These are phyloP conservation scores for Athene cunicularia DNA, from an alignment of 2,113 vertebrate genomes.

Conservation along the genomic window DNA sequence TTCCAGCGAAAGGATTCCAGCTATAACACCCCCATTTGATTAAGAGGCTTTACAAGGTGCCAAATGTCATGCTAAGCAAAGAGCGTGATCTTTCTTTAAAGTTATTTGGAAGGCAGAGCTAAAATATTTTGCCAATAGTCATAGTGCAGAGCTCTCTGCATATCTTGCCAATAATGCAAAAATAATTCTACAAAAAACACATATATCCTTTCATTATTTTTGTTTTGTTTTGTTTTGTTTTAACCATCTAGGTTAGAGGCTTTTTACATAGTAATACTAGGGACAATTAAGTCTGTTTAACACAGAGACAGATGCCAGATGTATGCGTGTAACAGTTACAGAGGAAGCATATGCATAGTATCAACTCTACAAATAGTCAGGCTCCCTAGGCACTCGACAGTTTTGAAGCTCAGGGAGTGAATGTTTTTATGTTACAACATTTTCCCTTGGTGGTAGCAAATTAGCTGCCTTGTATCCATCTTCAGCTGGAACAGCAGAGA, in stretches of 20 bases:
- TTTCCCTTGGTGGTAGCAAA: slow-evolving; percentile 73
- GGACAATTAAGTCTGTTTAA: slow-evolving; percentile 63
- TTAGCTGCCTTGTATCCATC: slow-evolving; percentile 70
- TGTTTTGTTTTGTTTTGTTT: slow-evolving; percentile 14
- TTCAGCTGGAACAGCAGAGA: slow-evolving; percentile 31
- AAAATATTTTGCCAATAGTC: slow-evolving; percentile 7
- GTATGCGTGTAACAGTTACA: slow-evolving; percentile 48
- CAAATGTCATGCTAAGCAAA: neutral
- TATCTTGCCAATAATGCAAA: neutral
- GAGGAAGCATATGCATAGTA: slow-evolving; percentile 59
- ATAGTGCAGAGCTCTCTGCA: neutral
- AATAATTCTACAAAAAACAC: neutral
- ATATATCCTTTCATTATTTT: neutral
- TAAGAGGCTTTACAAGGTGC: slow-evolving; percentile 8
- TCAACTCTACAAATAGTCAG: slow-evolving; percentile 62
- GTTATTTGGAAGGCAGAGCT: slow-evolving; percentile 33
- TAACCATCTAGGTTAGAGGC: slow-evolving; percentile 1
- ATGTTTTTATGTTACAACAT: slow-evolving; percentile 74
- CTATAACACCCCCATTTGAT: slow-evolving; percentile 31
- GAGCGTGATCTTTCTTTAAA: neutral
- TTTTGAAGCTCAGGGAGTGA: slow-evolving; percentile 67
- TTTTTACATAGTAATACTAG: neutral
- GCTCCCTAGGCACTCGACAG: slow-evolving; percentile 45
- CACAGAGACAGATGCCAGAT: slow-evolving; percentile 57
- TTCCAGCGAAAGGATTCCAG: slow-evolving; percentile 10